Conservation (phyloP, 2,888 invertebrate genomes). For the Hydrotaea cyrtoneurina region DNA sequence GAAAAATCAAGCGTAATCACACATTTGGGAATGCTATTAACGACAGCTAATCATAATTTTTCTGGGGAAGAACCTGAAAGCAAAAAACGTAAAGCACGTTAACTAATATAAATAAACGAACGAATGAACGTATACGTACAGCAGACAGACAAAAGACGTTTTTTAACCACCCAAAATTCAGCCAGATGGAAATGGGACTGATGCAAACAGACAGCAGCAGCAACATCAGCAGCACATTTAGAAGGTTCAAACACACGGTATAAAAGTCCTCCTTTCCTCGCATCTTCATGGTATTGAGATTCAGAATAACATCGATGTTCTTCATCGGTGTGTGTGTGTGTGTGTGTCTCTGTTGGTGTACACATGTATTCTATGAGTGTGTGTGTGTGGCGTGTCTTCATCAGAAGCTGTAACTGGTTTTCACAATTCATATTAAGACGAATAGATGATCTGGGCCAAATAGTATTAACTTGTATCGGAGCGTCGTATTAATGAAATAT, state of each 20-base stretch:
- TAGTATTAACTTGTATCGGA: neutral
- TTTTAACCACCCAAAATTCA: constrained; percentile 16
- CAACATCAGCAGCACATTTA: neutral
- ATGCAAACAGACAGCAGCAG: neutral
- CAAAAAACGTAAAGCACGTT: constrained; percentile 46
- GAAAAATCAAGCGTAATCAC: constrained; percentile 71
- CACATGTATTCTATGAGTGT: neutral
- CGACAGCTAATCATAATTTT: constrained; percentile 68
- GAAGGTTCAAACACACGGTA: neutral
- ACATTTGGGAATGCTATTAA: constrained; percentile 71
- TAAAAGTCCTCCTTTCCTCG: neutral
- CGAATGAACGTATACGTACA: neutral
- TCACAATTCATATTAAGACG: constrained; percentile 52
- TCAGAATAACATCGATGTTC: neutral
- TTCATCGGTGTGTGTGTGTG: neutral
- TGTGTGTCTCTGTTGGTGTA: neutral
- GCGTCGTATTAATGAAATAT: constrained; percentile 12
- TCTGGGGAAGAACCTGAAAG: constrained; percentile 30
- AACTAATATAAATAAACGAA: constrained; percentile 63
- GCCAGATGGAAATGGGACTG: constrained; percentile 28
- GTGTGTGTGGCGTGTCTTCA: constrained; percentile 8
- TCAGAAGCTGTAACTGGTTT: constrained; percentile 45
- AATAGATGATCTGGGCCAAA: constrained; percentile 24
- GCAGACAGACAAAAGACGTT: constrained; percentile 49
- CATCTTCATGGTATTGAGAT: neutral